Conservation (phyloP, 2,888 invertebrate species). For the Ashinkailepas kermadecensis region DNA sequence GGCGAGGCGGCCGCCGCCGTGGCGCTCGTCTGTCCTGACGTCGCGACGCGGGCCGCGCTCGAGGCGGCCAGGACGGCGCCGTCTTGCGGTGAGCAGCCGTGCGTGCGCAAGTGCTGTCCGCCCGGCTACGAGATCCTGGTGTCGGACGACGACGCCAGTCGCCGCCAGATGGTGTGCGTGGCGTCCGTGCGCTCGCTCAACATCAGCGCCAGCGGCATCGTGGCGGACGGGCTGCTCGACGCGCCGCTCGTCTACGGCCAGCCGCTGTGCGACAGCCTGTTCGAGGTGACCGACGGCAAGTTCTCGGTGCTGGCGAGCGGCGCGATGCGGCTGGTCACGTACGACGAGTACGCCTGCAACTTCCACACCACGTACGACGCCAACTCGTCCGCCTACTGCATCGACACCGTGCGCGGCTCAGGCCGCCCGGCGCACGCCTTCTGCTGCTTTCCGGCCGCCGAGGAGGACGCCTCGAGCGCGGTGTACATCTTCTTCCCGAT, state of each 20-base stretch:
- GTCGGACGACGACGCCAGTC: neutral
- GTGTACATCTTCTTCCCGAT: conserved; percentile 31
- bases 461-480: neutral
- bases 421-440: neutral
- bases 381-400: neutral
- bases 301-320: neutral
- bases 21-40: neutral
- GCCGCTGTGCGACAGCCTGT: neutral
- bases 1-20: neutral
- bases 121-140: conserved; percentile 26
- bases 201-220: neutral
- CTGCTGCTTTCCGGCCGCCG: neutral
- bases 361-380: neutral
- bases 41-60: neutral
- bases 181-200: neutral
- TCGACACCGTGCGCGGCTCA: neutral
- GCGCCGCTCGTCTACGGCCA: neutral
- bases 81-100: conserved; percentile 27
- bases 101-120: conserved; percentile 32
- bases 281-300: neutral
- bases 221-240: neutral
- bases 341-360: conserved; percentile 8
- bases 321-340: neutral
- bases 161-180: neutral
- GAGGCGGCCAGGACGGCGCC: neutral